These are phyloP conservation scores for Cygnus buccinator DNA, from an alignment of 2,113 vertebrate species.

Conservation along the genomic window DNA sequence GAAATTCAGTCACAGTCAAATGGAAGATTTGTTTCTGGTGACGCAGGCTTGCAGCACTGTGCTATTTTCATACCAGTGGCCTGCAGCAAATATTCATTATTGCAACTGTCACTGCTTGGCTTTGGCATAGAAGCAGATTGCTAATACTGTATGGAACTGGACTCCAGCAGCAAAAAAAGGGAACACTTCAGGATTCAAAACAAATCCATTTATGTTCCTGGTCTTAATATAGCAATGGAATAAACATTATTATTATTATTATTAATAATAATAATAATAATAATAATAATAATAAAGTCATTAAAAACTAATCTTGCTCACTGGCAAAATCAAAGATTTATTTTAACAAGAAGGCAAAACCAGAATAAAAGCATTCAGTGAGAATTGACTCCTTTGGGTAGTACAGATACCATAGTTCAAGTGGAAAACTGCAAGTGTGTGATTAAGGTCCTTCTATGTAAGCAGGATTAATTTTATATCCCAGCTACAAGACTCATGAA, in stretches of 20 bases:
- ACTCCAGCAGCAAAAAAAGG: not conserved
- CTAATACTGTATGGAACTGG: slow-evolving; percentile 36
- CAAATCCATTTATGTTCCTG: not conserved
- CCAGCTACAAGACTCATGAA: not conserved
- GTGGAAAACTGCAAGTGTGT: not conserved
- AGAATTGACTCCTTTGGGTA: not conserved
- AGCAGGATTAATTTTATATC: slow-evolving; percentile 21
- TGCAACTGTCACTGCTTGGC: slow-evolving; percentile 61
- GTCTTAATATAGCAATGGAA: slow-evolving; percentile 16
- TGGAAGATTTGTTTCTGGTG: slow-evolving; percentile 38
- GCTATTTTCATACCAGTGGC: slow-evolving; percentile 58
- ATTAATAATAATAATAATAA: too few relatives aligned
- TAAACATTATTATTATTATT: not conserved
- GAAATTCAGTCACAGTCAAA: slow-evolving; percentile 11
- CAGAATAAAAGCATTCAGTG: not conserved
- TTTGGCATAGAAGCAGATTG: slow-evolving; percentile 47
- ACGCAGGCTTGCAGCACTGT: slow-evolving; percentile 12
- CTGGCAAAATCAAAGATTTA: not conserved
- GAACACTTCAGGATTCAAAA: slow-evolving; percentile 26
- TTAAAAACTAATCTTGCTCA: not conserved
- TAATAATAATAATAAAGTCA: not conserved
- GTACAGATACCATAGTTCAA: not conserved
- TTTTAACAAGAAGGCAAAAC: slow-evolving; percentile 1
- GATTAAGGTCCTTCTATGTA: slow-evolving; percentile 18
- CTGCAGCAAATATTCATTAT: slow-evolving; percentile 70